A percentile compares a stretch with the other conserved stretches of the same genome.
Conservation (phyloP, 2,113 vertebrate genomes). For the Myrmophylax atrothorax region DNA sequence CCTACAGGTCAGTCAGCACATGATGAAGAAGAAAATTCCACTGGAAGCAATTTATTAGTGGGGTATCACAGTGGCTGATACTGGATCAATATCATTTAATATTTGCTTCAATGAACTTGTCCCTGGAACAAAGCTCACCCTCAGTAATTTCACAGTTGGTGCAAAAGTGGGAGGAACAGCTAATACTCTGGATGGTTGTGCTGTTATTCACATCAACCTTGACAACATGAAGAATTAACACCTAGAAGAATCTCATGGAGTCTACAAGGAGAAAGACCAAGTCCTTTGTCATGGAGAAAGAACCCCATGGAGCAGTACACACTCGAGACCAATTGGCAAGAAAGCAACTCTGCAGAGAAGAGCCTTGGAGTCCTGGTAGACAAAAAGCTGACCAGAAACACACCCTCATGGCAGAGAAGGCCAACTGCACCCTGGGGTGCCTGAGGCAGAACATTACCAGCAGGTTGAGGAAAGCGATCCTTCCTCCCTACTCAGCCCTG, state of each 20-base stretch:
- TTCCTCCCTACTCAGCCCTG: not conserved
- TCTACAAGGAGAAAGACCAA: not conserved
- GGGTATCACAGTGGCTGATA: not conserved
- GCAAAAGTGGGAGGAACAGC: not conserved
- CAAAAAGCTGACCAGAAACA: not conserved
- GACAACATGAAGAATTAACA: not conserved
- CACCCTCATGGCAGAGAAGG: not conserved
- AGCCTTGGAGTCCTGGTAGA: not conserved
- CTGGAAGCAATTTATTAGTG: not conserved
- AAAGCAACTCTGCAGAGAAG: not conserved
- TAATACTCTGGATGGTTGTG: not conserved
- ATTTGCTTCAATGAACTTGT: not conserved
- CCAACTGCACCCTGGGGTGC: not conserved
- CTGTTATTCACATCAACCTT: not conserved
- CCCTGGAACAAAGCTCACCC: not conserved
- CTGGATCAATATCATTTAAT: not conserved
- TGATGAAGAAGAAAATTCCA: not conserved
- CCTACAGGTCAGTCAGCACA: not conserved
- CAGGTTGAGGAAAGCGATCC: not conserved
- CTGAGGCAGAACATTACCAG: not conserved
- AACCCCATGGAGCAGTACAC: not conserved
- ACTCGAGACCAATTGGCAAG: not conserved
- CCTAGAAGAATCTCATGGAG: not conserved
- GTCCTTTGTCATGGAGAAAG: not conserved
- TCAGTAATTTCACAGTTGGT: not conserved